Base-by-base conservation (phyloP, 2,797 vertebrate species). In the Florisuga fusca region DNA sequence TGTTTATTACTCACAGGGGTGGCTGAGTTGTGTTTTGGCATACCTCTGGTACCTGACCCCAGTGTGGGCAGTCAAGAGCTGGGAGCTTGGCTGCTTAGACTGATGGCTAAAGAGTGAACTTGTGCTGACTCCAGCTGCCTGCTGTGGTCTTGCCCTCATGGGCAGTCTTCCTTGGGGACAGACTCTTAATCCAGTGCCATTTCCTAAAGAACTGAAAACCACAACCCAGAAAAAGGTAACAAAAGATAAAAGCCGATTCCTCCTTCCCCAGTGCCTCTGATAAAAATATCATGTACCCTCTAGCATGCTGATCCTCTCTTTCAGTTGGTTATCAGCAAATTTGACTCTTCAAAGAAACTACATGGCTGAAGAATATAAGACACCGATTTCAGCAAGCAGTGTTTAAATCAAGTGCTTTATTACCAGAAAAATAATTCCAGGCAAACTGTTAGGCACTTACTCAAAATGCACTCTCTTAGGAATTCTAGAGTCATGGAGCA, bases 371-470 rank as follows among this genome's bases (percentile, higher is more conserved):
- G 53, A 88, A 69, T 62, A 12, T 33, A 62, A 34, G 38, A 61
- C 13, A 75, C 34, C n/a, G 57, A 50, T 71, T 95, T 79, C 64
- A 74, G 38, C 53, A 79, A 62, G 48, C 33, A 72, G 8, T 68
- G 31, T 66, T 81, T 84, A 91, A 85, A 84, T 48, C 31, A 14
- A 73, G 8, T 51, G 21, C 22, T 90, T 89, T 75, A 68, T 76
- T 91, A 84, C 53, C 67, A 83, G 55, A 31, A 59, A 89, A 90
- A 63, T 93, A 83, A 72, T 68, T 89, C 45, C 38, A 84, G n/a
- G 36, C n/a, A 75, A 86, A 72, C 59, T 4, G 15, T 51, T 72
- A 80, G 69, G 13, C 57, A 17, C 2, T 3, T 43, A 53, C 3
- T 85, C 36, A 53, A 91, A 86, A 81, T 23, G 13, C 8, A 25